Percentiles rank a stretch among this genome's conserved stretches.
These are phyloP conservation scores for Chymomyza procnemis DNA, from an alignment of 2,888 invertebrate species.

Conservation along the genomic window DNA sequence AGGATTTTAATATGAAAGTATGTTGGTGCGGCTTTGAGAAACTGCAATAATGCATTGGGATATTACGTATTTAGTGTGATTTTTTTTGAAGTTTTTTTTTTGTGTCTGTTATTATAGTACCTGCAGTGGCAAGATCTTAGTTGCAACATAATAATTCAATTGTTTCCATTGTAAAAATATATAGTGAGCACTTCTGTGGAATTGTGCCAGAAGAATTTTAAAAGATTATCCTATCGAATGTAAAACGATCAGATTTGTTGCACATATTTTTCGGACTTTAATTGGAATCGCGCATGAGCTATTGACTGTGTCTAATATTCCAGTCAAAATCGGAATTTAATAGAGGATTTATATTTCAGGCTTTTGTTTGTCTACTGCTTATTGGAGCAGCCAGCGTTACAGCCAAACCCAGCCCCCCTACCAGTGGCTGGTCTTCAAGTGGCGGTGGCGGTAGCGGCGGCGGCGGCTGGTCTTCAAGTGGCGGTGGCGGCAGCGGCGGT, in stretches of 20 bases:
- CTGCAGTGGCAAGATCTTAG: no score
- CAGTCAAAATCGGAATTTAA: no score
- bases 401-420: constrained; percentile 75
- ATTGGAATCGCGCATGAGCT: no score
- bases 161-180: no score
- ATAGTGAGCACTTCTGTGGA: no score
- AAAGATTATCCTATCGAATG: no score
- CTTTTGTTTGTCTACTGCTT: constrained; percentile 74
- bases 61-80: background rate
- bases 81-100: constrained; percentile 5
- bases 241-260: no score
- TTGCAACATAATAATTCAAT: no score
- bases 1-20: constrained; percentile 5
- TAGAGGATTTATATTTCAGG: constrained; percentile 43
- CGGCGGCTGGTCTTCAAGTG: constrained; percentile 55
- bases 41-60: background rate
- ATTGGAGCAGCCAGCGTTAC: constrained; percentile 74
- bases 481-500: constrained; percentile 59
- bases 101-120: background rate
- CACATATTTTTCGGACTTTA: no score
- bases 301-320: no score
- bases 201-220: no score
- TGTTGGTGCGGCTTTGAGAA: background rate
- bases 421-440: constrained; percentile 61
- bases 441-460: constrained; percentile 59